These are phyloP conservation scores for Drosophila longiperda DNA, from an alignment of 2,888 invertebrate species.

Conservation along the genomic window DNA sequence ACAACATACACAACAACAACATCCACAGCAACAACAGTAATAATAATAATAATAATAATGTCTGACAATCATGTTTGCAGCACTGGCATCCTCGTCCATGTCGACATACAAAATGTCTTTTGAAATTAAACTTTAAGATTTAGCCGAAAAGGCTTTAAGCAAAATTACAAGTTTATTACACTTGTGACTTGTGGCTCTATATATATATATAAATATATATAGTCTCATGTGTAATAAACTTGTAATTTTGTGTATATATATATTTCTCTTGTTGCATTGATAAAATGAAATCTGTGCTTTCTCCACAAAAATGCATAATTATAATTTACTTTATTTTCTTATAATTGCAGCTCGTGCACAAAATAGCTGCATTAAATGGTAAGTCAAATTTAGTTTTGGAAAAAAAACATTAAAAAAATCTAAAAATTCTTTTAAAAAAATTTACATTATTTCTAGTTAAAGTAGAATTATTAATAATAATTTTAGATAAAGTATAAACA, in stretches of 20 bases:
- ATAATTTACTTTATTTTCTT: constrained; percentile 2
- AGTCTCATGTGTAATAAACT: too few relatives aligned
- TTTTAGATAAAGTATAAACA: fast-evolving
- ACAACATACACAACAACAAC: neutral
- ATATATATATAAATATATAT: neutral
- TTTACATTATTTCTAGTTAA: neutral
- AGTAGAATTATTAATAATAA: fast-evolving
- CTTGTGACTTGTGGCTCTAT: constrained; percentile 15
- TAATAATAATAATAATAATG: constrained; percentile 27
- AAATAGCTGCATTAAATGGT: neutral
- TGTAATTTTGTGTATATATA: too few relatives aligned
- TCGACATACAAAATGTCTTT: constrained; percentile 36
- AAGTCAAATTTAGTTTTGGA: neutral
- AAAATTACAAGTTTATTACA: constrained; percentile 35
- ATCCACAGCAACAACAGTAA: neutral
- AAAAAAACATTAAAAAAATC: neutral
- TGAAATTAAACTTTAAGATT: constrained; percentile 66
- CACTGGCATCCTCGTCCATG: constrained; percentile 52
- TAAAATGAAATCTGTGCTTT: neutral
- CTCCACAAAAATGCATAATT: neutral
- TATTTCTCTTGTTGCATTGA: constrained; percentile 1
- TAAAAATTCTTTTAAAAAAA: too few relatives aligned
- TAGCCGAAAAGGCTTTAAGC: constrained; percentile 42
- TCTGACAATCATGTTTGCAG: constrained; percentile 58
- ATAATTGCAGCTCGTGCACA: constrained; percentile 26